Evolutionary conservation across 2,888 invertebrate species (phyloP), one percentile per base, ranked within the genome.

Genomic region (Agriotes lineatus): DNA sequence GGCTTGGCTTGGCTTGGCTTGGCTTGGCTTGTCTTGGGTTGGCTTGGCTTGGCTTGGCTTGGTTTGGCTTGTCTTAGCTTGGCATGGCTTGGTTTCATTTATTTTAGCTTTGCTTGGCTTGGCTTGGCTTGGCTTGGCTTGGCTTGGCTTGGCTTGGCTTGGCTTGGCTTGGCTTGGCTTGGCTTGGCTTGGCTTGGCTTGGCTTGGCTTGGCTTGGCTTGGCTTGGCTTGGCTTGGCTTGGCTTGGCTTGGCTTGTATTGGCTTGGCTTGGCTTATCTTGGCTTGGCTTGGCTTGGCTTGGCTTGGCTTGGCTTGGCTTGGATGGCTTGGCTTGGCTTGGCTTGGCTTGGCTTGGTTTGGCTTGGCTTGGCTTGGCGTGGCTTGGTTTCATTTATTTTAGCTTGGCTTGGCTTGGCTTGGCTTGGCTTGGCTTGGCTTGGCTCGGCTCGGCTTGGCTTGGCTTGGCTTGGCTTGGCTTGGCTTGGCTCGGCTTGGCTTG

Each of bases 1-100:
- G 35, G n/a, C 35, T 37, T 37, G 35, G n/a, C 35, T 37, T n/a
- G 35, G n/a, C 35, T 37, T n/a, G n/a, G n/a, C 35, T 37, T 37
- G 35, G n/a, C 35, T 37, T n/a, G 35, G n/a, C 35, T 37, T 37
- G 5, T 10, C 35, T 37, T n/a, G 35, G n/a, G 9, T 37, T n/a
- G 35, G n/a, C 35, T 37, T n/a, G 35, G n/a, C n/a, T 37, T n/a
- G 35, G n/a, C 25, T 25, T 25, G 25, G 7, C 25, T 25, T 25
- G 25, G 7, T 7, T 25, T 25, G 25, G 7, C 25, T 25, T 25
- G 25, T 5, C 25, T 25, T 25, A 7, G 7, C 25, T 25, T 25
- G 25, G 7, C 25, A 5, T 25, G n/a, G n/a, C n/a, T 3, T 5
- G 25, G 7, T 7, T 25, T 25, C 4, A 25, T 7, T 25, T 25